A percentile compares a stretch with the other conserved stretches of the same genome.
Evolutionary conservation across 2,888 invertebrate species (phyloP).

Genomic region (Pristionchus fissidentatus): DNA sequence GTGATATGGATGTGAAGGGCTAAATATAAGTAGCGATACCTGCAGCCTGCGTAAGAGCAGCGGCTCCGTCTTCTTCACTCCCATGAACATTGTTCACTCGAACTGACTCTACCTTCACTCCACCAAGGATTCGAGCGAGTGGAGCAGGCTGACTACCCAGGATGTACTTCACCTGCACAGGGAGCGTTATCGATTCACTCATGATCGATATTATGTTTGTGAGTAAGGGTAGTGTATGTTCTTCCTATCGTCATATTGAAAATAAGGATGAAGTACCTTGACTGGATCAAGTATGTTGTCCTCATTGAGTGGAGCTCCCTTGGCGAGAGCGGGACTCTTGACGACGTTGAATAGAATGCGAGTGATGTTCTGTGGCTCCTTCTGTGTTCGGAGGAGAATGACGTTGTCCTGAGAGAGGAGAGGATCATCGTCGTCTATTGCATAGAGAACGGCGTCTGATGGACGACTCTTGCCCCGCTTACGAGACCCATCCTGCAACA

Average conservation of each 20-base stretch:
- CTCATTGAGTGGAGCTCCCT: slow-evolving; percentile 51
- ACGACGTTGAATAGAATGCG: slow-evolving; percentile 67
- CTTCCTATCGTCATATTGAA: not conserved
- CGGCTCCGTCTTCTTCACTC: not conserved
- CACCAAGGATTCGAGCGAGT: slow-evolving; percentile 72
- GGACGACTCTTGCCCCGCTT: not conserved
- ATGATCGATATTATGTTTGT: too few relatives aligned
- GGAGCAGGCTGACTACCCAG: slow-evolving; percentile 63
- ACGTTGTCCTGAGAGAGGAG: slow-evolving; percentile 69
- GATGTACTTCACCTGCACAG: slow-evolving; percentile 67
- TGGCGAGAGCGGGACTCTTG: slow-evolving; percentile 51
- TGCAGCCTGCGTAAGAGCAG: not conserved
- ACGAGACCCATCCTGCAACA: not conserved
- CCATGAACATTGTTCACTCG: slow-evolving; percentile 54
- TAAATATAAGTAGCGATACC: too few relatives aligned
- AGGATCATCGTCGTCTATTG: slow-evolving; percentile 69
- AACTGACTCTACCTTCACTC: slow-evolving; percentile 68
- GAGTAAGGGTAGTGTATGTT: not conserved
- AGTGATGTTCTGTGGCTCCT: slow-evolving; percentile 62
- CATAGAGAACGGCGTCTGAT: slow-evolving; percentile 57
- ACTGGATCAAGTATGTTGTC: slow-evolving; percentile 60
- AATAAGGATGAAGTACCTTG: slow-evolving; percentile 51
- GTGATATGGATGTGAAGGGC: too few relatives aligned
- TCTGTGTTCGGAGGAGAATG: slow-evolving; percentile 68
- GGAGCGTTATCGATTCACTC: too few relatives aligned